Evolutionary conservation across 2,888 invertebrate genomes (phyloP), one percentile per base, ranked within the genome.

Genomic region (Xiphydria camelus): DNA sequence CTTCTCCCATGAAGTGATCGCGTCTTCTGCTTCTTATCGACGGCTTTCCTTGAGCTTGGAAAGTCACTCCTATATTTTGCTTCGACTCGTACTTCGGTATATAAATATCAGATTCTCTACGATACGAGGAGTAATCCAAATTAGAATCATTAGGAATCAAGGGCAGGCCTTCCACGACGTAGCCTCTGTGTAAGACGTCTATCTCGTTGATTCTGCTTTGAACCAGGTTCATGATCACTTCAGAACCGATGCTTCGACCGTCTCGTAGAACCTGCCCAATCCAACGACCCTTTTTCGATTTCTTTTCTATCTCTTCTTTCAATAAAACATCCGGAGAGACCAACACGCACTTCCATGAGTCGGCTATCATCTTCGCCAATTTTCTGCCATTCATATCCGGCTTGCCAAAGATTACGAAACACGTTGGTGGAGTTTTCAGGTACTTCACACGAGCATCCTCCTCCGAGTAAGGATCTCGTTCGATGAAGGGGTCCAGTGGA

Each of bases 81-180:
- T n/a, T n/a, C n/a, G n/a, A n/a, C n/a, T n/a, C n/a, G n/a, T n/a
- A n/a, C n/a, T n/a, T n/a, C n/a, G n/a, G n/a, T n/a, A 64, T 73
- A 54, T 75, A 76, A 26, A 77, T 58, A 0, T 75, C 75, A 1
- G 74, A 71, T 53, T 75, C 70, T 45, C 76, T 76, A 34, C 64
- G 63, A 15, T 53, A 51, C 3, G 49, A 51, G 7, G 55, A 49
- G 10, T 52, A 49, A 41, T 66, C 54, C 42, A 73, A 68, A 9
- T 41, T 42, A 4, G 74, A 47, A 41, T 70, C 61, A 36, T 79
- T 78, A 2, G 80, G 77, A n/a, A 85, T 76, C 23, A 87, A 65
- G 14, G 87, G 87, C 49, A 87, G 73, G 4, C 85, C 86, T 45
- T 83, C 82, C 52, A 87, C 68, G 2, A 87, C 78, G 76, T 83